Conservation (phyloP, 2,888 invertebrate species). For the Macrophya annulata region DNA sequence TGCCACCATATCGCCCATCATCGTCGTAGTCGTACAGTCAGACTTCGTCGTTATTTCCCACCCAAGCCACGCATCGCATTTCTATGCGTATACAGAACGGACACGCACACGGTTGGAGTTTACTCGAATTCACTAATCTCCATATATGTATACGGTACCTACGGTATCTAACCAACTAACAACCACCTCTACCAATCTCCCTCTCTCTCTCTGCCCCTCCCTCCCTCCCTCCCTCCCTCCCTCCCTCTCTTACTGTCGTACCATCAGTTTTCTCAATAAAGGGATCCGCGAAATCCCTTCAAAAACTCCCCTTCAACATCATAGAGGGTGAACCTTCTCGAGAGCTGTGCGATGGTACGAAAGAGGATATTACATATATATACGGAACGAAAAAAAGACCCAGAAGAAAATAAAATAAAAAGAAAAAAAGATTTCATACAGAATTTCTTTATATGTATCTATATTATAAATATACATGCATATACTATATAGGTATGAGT, state of each 20-base stretch:
- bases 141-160: not conserved
- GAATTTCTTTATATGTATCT: not conserved
- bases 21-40: not conserved
- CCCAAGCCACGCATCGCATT: constrained; percentile 8
- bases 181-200: not conserved
- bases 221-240: not conserved
- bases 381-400: not conserved
- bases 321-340: not conserved
- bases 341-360: not conserved
- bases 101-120: not conserved
- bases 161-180: constrained; percentile 27
- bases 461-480: no score
- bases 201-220: not conserved
- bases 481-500: no score
- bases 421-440: no score
- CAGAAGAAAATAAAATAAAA: not conserved
- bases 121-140: constrained; percentile 16
- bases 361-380: not conserved
- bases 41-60: not conserved
- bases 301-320: constrained; percentile 8
- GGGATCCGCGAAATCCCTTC: constrained; percentile 18
- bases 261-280: constrained; percentile 31
- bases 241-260: not conserved
- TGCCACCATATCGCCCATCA: not conserved
- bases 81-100: not conserved